These are phyloP conservation scores for Arenaria interpres DNA, from an alignment of 2,113 vertebrate genomes.

Conservation along the genomic window DNA sequence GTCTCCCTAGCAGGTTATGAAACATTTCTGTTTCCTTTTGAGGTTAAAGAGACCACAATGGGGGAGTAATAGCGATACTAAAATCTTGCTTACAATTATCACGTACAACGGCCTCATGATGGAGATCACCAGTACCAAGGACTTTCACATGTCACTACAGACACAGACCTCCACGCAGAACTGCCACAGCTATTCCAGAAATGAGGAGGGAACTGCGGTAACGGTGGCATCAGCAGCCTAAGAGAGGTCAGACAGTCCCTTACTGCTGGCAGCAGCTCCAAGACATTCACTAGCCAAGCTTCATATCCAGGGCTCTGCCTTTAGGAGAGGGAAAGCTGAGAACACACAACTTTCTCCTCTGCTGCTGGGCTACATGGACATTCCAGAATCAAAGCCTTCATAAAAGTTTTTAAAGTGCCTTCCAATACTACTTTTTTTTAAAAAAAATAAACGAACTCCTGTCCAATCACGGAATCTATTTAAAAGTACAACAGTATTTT, in stretches of 20 bases:
- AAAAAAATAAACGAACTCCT: background rate
- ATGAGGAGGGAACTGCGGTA: rapidly evolving
- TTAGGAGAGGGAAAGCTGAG: rapidly evolving
- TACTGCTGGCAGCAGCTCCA: background rate
- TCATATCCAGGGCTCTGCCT: background rate
- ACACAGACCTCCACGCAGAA: background rate
- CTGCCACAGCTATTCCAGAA: background rate
- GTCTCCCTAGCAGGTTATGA: background rate
- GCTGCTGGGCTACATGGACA: background rate
- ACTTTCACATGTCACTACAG: background rate
- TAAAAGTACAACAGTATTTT: background rate
- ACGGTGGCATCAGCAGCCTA: background rate
- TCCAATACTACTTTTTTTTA: background rate
- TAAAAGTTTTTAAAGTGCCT: background rate
- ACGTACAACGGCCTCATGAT: rapidly evolving
- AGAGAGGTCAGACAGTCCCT: background rate
- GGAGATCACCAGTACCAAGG: background rate
- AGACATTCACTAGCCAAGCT: background rate
- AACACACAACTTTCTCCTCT: background rate
- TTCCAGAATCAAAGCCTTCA: background rate
- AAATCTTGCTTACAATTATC: background rate
- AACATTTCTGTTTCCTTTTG: slow-evolving; percentile 19
- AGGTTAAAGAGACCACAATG: background rate
- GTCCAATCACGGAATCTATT: background rate
- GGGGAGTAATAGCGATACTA: background rate